Evolutionary conservation across 1,140 invertebrate species (phyloP).

Genomic region (Linepithema humile): DNA sequence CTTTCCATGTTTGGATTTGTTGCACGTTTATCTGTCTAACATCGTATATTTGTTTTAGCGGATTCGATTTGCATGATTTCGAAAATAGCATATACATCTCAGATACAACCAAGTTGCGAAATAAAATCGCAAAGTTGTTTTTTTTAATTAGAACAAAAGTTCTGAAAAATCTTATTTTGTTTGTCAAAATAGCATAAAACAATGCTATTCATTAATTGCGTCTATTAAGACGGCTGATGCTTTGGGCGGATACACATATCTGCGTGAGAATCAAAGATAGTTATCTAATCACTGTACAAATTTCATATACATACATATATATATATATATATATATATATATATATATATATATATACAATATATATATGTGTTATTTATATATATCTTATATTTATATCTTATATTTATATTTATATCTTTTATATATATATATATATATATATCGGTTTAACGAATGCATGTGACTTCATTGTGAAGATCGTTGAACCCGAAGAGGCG

Average conservation of each 20-base stretch:
- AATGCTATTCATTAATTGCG: not conserved
- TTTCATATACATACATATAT: no score
- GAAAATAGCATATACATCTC: no score
- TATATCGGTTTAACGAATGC: constrained; percentile 33
- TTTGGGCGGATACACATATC: not conserved
- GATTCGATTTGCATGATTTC: no score
- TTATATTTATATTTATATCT: no score
- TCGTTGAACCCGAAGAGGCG: constrained; percentile 82
- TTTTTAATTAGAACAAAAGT: not conserved
- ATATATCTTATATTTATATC: no score
- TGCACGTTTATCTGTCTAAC: not conserved
- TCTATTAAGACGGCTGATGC: not conserved
- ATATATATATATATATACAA: no score
- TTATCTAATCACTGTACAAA: constrained; percentile 33
- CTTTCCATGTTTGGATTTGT: not conserved
- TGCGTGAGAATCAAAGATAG: not conserved
- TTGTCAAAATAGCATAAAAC: not conserved
- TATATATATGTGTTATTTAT: no score
- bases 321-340: no score
- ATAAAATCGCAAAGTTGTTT: no score
- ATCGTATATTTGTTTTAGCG: not conserved
- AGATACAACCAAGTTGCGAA: not conserved
- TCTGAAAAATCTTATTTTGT: not conserved
- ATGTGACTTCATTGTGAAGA: constrained; percentile 67
- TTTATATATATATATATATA: no score